Evolutionary conservation across 2,113 vertebrate species (phyloP).

Genomic region (Limnothrissa miodon): DNA sequence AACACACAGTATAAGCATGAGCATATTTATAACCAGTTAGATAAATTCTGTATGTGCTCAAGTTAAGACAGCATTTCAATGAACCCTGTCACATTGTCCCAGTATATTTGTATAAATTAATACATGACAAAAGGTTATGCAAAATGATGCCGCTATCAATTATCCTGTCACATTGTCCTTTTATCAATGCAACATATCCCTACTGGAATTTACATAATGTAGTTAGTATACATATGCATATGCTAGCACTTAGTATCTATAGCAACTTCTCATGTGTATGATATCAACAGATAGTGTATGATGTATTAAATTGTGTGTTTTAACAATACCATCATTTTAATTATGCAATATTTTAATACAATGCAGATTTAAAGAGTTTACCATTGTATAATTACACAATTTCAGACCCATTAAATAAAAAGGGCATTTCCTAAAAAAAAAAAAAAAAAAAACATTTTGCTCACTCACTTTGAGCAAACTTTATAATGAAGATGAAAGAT

Average conservation of each 20-base stretch:
- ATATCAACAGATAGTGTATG: slow-evolving; percentile 5
- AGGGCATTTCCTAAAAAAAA: neutral
- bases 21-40: neutral
- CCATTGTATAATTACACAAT: neutral
- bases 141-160: neutral
- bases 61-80: neutral
- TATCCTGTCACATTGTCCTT: neutral
- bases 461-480: neutral
- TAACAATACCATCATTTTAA: neutral
- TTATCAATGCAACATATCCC: neutral
- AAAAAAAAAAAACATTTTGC: neutral
- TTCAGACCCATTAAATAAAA: neutral
- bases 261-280: neutral
- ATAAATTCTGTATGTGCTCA: neutral
- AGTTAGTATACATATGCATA: neutral
- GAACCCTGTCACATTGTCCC: neutral
- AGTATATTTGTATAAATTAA: neutral
- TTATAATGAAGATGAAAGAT: neutral
- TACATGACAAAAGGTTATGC: slow-evolving; percentile 3
- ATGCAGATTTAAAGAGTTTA: slow-evolving; percentile 1
- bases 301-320: neutral
- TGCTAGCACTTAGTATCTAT: neutral
- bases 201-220: neutral
- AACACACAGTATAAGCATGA: neutral
- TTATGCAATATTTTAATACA: slow-evolving; percentile 11